phyloP scores from a whole-genome alignment of 2,888 invertebrate genomes.

The Drosophila algonquin region DNA sequence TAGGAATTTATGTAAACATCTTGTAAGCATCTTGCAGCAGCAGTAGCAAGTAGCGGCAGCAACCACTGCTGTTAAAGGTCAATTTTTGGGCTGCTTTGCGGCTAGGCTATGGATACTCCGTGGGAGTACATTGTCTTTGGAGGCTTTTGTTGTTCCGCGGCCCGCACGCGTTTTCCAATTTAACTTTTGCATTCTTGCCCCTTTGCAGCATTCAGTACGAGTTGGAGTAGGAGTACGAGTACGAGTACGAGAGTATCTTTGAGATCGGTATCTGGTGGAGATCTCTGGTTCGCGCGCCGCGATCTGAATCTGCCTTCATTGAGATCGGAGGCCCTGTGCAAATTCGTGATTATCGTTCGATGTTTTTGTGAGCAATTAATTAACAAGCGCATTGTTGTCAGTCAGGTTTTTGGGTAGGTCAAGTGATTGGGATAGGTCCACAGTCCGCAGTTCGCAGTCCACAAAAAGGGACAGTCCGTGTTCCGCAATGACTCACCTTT shows the following conservation, averaged over 20 bases:
- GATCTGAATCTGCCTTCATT: conserved; percentile 53
- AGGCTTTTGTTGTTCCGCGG: conserved; percentile 58
- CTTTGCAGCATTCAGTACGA: conserved; percentile 28
- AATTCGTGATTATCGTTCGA: conserved; percentile 74
- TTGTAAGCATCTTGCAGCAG: conserved; percentile 69
- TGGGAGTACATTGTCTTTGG: conserved; percentile 66
- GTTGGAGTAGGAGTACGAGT: not conserved
- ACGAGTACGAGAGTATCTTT: conserved; percentile 5
- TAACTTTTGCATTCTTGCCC: conserved; percentile 64
- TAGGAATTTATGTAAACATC: conserved; percentile 82
- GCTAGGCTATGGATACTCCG: conserved; percentile 37
- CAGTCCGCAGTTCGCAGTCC: too few species aligned
- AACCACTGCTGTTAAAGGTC: conserved; percentile 73
- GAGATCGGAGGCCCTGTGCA: conserved; percentile 23
- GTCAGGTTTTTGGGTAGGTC: conserved; percentile 41
- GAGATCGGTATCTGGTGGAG: conserved; percentile 56
- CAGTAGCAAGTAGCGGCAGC: conserved; percentile 41
- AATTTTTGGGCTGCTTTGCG: conserved; percentile 57
- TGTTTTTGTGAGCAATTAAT: conserved; percentile 77
- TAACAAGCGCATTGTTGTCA: conserved; percentile 55
- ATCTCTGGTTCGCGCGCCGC: conserved; percentile 57
- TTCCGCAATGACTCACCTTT: conserved; percentile 80
- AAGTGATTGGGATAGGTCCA: conserved; percentile 49
- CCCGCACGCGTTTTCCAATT: conserved; percentile 79
- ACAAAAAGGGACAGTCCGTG: not conserved